Base-by-base conservation (phyloP, 1,140 invertebrate species). In the Drosophila tani region DNA sequence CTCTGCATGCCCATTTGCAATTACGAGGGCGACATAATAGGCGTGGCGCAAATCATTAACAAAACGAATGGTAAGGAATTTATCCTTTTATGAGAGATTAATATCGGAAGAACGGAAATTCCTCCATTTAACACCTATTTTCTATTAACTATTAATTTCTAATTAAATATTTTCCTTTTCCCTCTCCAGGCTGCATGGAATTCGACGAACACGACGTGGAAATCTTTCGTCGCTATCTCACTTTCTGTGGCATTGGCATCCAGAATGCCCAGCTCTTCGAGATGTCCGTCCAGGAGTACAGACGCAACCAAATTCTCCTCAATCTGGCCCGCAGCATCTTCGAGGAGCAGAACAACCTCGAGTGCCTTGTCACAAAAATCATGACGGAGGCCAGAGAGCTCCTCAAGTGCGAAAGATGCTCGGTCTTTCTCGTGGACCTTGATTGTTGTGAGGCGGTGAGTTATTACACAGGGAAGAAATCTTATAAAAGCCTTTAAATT, bases 1-100 rank as follows among this genome's bases (percentile, higher is more conserved):
- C n/a, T n/a, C n/a, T n/a, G n/a, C n/a, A n/a, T n/a, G n/a, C 98
- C 98, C 7, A 98, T 99, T 74, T 98, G 97, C 93, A 99, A 99
- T 93, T 97, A 97, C 91, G 97, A 98, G 79, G 98, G 98, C 0
- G 97, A 98, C 81, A 98, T 99, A 1, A 98, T 99, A 71, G 98
- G 98, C 5, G 98, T 99, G 1, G 98, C 98, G 38, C 98, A 99
- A 94, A 98, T 99, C 76, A 98, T 99, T 78, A 99, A 99, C 93
- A 99, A 99, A 94, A 97, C 96, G 50, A 96, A 97, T 92, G 96
- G 95, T 92, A 80, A 80, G 74, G 7, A 27, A 24, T 24, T 24
- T 24, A 24, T 24, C 3, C 21, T 4, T 24, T 24, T 24, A 4
- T 3, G 21, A 3, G 21, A 4, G 21, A 24, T 24, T 24, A 24